phyloP scores from a whole-genome alignment of 1,140 invertebrate species.

The Lepidostoma basale region DNA sequence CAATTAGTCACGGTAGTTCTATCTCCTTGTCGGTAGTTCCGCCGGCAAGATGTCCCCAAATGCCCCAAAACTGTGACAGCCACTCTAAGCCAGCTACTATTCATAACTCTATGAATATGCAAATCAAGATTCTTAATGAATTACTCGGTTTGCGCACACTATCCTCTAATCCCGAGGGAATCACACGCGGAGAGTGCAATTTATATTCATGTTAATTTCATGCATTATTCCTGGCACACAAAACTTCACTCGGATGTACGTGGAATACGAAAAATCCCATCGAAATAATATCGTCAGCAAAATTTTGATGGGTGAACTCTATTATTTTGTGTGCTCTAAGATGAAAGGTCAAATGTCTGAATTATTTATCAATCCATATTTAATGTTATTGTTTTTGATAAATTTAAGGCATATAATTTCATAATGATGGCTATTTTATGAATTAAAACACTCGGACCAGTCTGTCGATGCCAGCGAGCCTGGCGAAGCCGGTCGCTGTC shows the following conservation, averaged over 20 bases:
- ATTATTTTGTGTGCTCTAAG: too few relatives aligned
- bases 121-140: constrained; percentile 39
- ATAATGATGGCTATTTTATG: too few relatives aligned
- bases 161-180: constrained; percentile 32
- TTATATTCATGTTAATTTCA: constrained; percentile 43
- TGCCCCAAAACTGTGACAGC: neutral
- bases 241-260: neutral
- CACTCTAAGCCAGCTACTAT: constrained; percentile 2
- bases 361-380: too few relatives aligned
- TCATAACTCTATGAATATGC: constrained; percentile 39
- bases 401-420: too few relatives aligned
- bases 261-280: neutral
- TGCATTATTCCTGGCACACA: constrained; percentile 26
- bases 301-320: too few relatives aligned
- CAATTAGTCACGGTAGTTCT: too few relatives aligned
- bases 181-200: constrained; percentile 28
- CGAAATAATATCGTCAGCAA: constrained; percentile 15
- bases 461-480: too few relatives aligned
- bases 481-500: too few relatives aligned
- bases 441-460: too few relatives aligned
- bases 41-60: neutral
- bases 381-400: too few relatives aligned
- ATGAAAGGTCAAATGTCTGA: too few relatives aligned
- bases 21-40: too few relatives aligned
- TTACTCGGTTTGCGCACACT: constrained; percentile 34